Base-by-base conservation (phyloP, 1,140 invertebrate species). In the Agraylea sexmaculata region DNA sequence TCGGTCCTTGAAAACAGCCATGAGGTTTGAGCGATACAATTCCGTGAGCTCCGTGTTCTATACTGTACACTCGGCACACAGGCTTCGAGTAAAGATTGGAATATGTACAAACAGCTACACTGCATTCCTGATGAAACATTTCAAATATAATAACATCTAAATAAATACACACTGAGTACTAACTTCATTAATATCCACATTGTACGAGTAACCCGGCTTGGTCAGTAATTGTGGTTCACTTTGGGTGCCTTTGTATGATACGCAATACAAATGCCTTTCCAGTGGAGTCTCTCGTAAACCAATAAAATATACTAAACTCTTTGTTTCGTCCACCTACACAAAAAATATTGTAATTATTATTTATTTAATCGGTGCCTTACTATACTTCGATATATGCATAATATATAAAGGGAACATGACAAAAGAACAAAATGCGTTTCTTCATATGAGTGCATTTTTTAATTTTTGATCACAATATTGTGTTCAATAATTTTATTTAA, bases 11-110 rank as follows among this genome's bases (percentile, higher is more conserved):
- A 25, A 6, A 41, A 23, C 4, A 21, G 15, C 46, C 46, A 6
- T 15, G 29, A 4, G 34, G 19, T 6, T 36, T 16, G 1, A 46
- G 36, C n/a, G 34, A 43, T 20, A 29, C 32, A 22, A 25, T 37
- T 2, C 6, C 2, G 17, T 40, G 38, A 3, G 37, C 21, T 17
- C 20, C 31, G 54, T 82, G 75, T 6, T 66, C 64, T 52, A 92
- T 68, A 49, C 75, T 66, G 55, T 83, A 89, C 41, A 91, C 80
- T 58, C 83, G 76, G 53, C 87, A 89, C 16, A 75, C 74, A 0
- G 87, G 87, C 32, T 80, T 64, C n/a, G 74, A 77, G 55, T 79
- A 77, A 38, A 90, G 84, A 56, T 83, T 92, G 50, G 88, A 94
- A 49, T 87, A 89, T 23, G 91, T 87, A 37, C 84, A 79, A 4